These are phyloP conservation scores for Pavo muticus DNA, from an alignment of 2,113 vertebrate genomes.

Conservation along the genomic window DNA sequence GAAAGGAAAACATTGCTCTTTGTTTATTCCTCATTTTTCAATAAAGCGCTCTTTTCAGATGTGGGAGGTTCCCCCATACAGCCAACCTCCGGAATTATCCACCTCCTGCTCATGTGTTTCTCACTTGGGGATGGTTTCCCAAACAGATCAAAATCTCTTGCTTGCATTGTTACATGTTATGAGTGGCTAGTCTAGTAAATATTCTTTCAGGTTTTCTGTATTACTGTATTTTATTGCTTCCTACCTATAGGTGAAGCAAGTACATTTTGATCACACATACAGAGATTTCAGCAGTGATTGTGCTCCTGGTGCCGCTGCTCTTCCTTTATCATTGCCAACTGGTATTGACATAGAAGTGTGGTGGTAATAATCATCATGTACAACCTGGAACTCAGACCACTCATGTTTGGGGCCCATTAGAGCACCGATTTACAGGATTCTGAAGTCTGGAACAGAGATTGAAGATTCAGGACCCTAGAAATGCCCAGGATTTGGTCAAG, in stretches of 20 bases:
- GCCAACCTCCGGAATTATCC: not conserved
- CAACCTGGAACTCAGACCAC: not conserved
- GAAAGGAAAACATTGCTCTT: not conserved
- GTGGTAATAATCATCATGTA: fast-evolving
- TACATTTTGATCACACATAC: not conserved
- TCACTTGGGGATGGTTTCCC: not conserved
- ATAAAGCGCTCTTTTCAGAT: not conserved
- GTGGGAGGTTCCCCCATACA: not conserved
- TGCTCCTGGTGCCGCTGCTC: not conserved
- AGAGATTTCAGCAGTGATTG: not conserved
- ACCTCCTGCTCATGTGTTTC: not conserved
- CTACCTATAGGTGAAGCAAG: not conserved
- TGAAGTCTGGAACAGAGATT: not conserved
- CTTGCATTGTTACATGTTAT: not conserved
- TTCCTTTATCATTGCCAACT: not conserved
- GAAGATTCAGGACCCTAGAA: not conserved
- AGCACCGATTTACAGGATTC: not conserved
- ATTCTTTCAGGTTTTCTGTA: not conserved
- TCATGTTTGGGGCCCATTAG: not conserved
- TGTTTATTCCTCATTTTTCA: not conserved
- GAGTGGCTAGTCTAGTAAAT: not conserved
- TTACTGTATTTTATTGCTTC: not conserved
- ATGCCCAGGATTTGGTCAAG: not conserved
- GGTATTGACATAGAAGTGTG: not conserved
- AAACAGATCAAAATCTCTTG: not conserved